phyloP scores from a whole-genome alignment of 2,888 invertebrate genomes.

The Chloromyia formosa region DNA sequence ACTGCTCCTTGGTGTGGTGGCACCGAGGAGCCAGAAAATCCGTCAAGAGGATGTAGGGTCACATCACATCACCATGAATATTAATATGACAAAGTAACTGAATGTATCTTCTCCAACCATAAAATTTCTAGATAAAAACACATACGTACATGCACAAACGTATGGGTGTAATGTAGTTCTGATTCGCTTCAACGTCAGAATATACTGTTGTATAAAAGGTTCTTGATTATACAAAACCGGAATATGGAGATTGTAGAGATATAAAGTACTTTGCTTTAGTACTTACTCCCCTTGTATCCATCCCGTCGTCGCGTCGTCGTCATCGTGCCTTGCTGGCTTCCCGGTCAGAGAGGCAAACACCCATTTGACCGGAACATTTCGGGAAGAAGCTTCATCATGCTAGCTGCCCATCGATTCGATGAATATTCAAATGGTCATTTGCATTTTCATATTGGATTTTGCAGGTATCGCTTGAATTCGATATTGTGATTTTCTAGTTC shows the following conservation, averaged over 20 bases:
- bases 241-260: conserved; percentile 27
- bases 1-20: too few relatives aligned
- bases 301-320: too few relatives aligned
- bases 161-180: not conserved
- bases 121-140: conserved; percentile 38
- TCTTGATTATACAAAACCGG: conserved; percentile 8
- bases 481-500: conserved; percentile 31
- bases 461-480: conserved; percentile 29
- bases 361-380: too few relatives aligned
- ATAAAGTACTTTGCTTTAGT: not conserved
- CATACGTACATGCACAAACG: not conserved
- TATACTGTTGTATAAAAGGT: conserved; percentile 11
- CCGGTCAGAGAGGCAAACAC: too few relatives aligned
- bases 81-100: conserved; percentile 33
- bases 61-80: conserved; percentile 31
- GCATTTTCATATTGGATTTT: conserved; percentile 42
- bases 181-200: not conserved
- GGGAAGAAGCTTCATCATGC: conserved; percentile 5
- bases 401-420: conserved; percentile 8
- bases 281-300: not conserved
- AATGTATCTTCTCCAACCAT: conserved; percentile 37
- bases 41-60: not conserved
- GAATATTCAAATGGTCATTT: conserved; percentile 41
- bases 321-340: too few relatives aligned
- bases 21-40: conserved; percentile 15